Evolutionary conservation across 2,797 vertebrate species (phyloP).

Genomic region (Glossophaga mutica): DNA sequence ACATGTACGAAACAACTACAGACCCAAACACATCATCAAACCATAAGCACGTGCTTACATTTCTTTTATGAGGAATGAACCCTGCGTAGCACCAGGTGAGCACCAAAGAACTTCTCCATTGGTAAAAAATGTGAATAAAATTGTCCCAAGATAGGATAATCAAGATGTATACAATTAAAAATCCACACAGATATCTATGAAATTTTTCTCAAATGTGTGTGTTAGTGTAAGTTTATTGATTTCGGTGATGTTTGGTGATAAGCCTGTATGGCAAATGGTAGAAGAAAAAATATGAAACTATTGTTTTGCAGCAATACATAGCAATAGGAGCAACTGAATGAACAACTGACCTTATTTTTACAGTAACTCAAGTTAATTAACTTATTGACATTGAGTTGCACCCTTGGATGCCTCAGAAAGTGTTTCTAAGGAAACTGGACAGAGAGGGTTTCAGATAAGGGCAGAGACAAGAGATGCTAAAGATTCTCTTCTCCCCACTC

Average conservation of each 20-base stretch:
- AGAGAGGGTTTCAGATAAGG: background rate
- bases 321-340: background rate
- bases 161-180: background rate
- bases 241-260: background rate
- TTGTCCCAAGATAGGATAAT: background rate
- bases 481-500: background rate
- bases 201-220: background rate
- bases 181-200: background rate
- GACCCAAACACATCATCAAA: background rate
- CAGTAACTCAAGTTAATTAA: background rate
- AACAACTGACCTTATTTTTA: background rate
- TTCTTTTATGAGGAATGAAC: background rate
- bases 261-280: background rate
- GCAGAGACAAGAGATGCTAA: background rate
- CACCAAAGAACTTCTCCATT: background rate
- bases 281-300: background rate
- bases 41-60: background rate
- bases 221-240: background rate
- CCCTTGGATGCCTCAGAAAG: background rate
- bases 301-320: background rate
- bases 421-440: background rate
- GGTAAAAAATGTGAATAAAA: background rate
- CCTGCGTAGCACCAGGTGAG: background rate
- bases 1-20: background rate
- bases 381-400: background rate